Evolutionary conservation across 53 echinoderm and acorn worm species (phyloP), one percentile per base, ranked within the genome.

Genomic region (Patiria pectinifera): DNA sequence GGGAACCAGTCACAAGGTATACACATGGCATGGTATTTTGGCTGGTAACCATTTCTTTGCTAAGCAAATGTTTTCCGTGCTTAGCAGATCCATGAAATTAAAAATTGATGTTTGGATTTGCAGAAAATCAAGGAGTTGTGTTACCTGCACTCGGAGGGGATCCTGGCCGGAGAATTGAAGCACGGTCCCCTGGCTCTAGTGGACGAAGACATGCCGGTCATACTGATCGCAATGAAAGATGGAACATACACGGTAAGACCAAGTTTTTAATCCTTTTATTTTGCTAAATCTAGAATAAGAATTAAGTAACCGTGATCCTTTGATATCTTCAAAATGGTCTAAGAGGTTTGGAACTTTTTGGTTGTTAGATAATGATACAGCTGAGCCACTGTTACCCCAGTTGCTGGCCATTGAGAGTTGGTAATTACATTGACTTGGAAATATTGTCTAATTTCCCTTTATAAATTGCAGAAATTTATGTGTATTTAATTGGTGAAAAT

Each of bases 111-210:
- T 53, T 53, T 74, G 4, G n/a, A 24, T 18, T 46, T 12, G 21
- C 93, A 99, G 99, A 99, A 99, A 99, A 99, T 99, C 91, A 99
- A 99, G 81, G 99, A 99, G 95, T 92, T 99, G 91, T 94, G 94
- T 18, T 99, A 99, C 85, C 93, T 99, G 4, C 99, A 99, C 72
- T 99, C 99, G 11, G 99, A 99, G 87, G 99, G 99, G 14, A 98
- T 98, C 77, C 84, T 98, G 78, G 98, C 98, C 2, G 96, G 96
- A 45, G 97, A 97, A 80, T 76, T 99, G 69, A 99, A 99, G 76
- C 99, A 99, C 71, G 99, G 99, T 22, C 99, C 99, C 15, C 85
- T 99, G 18, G 99, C 99, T 48, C 91, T 99, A 22, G 95, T 99
- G 61, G 99, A 99, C 77, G 95, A 99, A 70, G 94, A 94, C 69